Conservation (phyloP, 2,888 invertebrate species). For the Axea sp. region DNA sequence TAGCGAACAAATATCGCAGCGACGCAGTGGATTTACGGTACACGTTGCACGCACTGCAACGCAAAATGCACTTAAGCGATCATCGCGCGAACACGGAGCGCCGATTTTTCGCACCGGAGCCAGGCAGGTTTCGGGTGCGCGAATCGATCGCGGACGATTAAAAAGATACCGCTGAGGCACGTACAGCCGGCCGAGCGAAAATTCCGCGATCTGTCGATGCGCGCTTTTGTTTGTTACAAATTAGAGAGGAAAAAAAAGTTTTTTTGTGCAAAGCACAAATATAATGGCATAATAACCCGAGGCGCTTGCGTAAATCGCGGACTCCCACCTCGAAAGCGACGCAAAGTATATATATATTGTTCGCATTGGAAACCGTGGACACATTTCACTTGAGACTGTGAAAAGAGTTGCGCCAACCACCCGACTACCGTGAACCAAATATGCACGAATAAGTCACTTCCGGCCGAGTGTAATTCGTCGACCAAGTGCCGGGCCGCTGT, state of each 20-base stretch:
- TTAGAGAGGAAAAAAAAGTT: slow-evolving; percentile 3
- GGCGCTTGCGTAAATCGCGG: slow-evolving; percentile 25
- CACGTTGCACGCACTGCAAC: too few species aligned
- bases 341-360: slow-evolving; percentile 13
- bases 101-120: too few species aligned
- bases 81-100: too few species aligned
- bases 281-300: slow-evolving; percentile 2
- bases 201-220: background rate
- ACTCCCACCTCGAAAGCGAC: slow-evolving; percentile 18
- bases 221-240: background rate
- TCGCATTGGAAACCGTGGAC: slow-evolving; percentile 15
- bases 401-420: slow-evolving; percentile 12
- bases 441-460: slow-evolving; percentile 12
- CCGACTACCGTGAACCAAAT: background rate
- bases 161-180: too few species aligned
- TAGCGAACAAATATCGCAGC: too few species aligned
- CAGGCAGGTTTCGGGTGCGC: too few species aligned
- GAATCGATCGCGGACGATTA: too few species aligned
- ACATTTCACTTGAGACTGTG: slow-evolving; percentile 32
- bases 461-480: too few species aligned
- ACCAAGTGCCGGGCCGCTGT: background rate
- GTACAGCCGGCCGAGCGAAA: too few species aligned
- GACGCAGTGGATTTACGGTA: too few species aligned
- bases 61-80: too few species aligned
- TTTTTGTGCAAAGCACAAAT: slow-evolving; percentile 14